Evolutionary conservation across 2,113 vertebrate species (phyloP), one percentile per base, ranked within the genome.

Genomic region (Oxyura jamaicensis): DNA sequence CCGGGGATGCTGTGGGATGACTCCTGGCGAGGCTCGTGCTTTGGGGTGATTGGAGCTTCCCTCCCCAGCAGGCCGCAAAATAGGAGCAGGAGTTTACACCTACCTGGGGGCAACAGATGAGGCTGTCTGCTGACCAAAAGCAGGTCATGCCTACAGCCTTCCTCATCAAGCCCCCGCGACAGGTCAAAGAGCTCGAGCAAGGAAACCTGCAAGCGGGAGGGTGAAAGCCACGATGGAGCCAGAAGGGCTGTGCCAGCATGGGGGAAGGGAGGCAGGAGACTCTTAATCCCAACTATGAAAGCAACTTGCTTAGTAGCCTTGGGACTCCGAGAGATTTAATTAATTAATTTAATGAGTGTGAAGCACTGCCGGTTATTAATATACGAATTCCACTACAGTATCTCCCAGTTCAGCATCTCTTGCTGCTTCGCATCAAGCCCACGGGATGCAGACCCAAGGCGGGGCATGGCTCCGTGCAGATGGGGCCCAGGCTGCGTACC

Each of bases 271-370:
- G 3, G 74, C 78, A 80, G 67, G 26, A 93, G 85, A 91, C 58
- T 88, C 86, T 94, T 78, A 96, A 94, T 90, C 90, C 82, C 60
- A 91, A 75, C 41, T 86, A 74, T 80, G 87, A 95, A 95, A 95
- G 91, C 87, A 92, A 92, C 90, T 83, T 95, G 53, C 69, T 90
- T 53, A 65, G 86, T 58, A 94, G 83, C 93, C 90, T 65, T 91
- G 36, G 80, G 95, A 80, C 59, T 94, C 66, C 19, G 17, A 82
- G n/a, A 17, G 48, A 90, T 92, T 91, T 86, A 94, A 93, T 96
- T 83, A 90, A 97, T 96, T 94, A 90, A 76, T 95, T 87, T 66
- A 94, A 95, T 72, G 39, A 83, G 48, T 36, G 48, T 62, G 69
- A 88, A 95, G 83, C 58, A 88, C 88, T 86, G 22, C 35, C 93